Evolutionary conservation across 1,140 invertebrate species (phyloP), one percentile per base, ranked within the genome.

Genomic region (Ruditapes philippinarum): DNA sequence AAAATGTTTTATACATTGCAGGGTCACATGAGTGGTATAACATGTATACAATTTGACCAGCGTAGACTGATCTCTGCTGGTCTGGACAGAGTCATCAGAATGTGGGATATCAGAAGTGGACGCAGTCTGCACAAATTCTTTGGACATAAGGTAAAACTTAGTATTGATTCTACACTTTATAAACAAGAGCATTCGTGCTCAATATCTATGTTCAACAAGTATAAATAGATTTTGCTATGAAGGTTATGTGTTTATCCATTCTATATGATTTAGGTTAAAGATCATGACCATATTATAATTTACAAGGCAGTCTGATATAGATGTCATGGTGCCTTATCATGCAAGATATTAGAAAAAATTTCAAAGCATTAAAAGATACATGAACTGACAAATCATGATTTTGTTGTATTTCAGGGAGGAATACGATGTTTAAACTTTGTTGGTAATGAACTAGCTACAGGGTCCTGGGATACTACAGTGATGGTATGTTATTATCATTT

Each of bases 81-180:
- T 28, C 76, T 94, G 57, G 95, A 95, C 78, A 85, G 94, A 7
- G 89, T 90, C 1, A 90, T 95, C 38, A 80, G 95, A 74, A 82
- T 95, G 33, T 95, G 95, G 95, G 95, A 95, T 57, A 94, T 95
- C 38, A 89, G 94, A 31, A 94, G 93, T 92, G 95, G 95, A 22
- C 90, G 92, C 51, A 94, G 92, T 90, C 91, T 95, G 40, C 95
- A 94, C 82, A 95, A 95, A 80, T 93, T 95, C 62, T 91, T 93
- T 90, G 95, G 94, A 49, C 95, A 95, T 76, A 95, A 94, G 92
- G 95, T 95, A 62, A 83, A n/a, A n/a, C n/a, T n/a, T n/a, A n/a
- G n/a, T n/a, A n/a, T n/a, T n/a, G n/a, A n/a, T n/a, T n/a, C n/a
- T n/a, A n/a, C n/a, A n/a, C n/a, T n/a, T n/a, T n/a, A n/a, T n/a